A percentile compares a stretch with the other conserved stretches of the same genome.
phyloP scores from a whole-genome alignment of 2,888 invertebrate species.

The Epirrhoe alternata region DNA sequence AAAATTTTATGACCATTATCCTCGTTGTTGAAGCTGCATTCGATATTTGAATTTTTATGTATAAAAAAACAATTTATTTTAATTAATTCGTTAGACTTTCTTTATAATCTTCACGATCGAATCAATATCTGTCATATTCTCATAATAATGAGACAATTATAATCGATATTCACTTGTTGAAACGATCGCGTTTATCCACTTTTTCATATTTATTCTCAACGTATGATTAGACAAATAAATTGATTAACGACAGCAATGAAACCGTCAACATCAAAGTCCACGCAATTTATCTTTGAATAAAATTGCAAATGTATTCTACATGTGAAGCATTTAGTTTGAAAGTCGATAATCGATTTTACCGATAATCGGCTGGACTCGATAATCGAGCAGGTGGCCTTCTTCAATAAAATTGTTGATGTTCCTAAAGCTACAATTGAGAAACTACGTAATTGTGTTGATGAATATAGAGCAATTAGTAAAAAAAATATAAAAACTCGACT shows the following conservation, averaged over 20 bases:
- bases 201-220: conserved; percentile 21
- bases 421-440: conserved; percentile 2
- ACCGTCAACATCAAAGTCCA: conserved; percentile 33
- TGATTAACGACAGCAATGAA: conserved; percentile 31
- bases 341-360: conserved; percentile 55
- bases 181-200: conserved; percentile 20
- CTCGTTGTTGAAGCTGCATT: no score
- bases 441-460: not conserved
- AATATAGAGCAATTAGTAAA: not conserved
- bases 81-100: conserved; percentile 2
- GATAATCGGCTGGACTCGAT: conserved; percentile 43
- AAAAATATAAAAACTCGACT: no score
- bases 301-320: conserved; percentile 42
- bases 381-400: conserved; percentile 35
- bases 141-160: conserved; percentile 19
- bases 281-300: conserved; percentile 44
- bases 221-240: conserved; percentile 36
- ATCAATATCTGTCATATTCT: not conserved
- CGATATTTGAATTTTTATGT: no score
- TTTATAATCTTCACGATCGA: not conserved
- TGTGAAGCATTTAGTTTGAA: conserved; percentile 48
- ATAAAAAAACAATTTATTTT: no score
- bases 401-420: conserved; percentile 14
- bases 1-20: no score
- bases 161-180: conserved; percentile 27